phyloP scores from a whole-genome alignment of 2,888 invertebrate species.

The Corbicula japonica region DNA sequence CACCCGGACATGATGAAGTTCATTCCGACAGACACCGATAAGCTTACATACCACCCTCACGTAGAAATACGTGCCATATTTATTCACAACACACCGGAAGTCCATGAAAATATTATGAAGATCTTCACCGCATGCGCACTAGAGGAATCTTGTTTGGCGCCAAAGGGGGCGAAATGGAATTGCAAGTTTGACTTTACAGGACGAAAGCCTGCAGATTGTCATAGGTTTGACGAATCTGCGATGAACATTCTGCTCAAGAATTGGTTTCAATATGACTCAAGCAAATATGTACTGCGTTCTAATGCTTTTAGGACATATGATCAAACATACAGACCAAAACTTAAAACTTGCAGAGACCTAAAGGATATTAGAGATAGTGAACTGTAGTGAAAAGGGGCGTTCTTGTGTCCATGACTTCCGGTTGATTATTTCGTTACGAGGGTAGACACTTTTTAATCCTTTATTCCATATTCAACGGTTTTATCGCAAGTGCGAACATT shows the following conservation, averaged over 20 bases:
- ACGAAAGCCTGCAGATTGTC: constrained; percentile 80
- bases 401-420: too few relatives aligned
- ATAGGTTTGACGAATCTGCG: constrained; percentile 85
- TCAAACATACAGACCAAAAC: constrained; percentile 50
- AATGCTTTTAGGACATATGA: constrained; percentile 68
- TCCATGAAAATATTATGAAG: constrained; percentile 80
- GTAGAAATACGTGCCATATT: constrained; percentile 78
- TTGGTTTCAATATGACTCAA: constrained; percentile 80
- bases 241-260: constrained; percentile 86
- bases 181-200: constrained; percentile 76
- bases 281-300: constrained; percentile 67
- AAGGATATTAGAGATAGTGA: constrained; percentile 50
- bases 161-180: constrained; percentile 69
- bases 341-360: constrained; percentile 59
- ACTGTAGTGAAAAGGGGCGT: too few relatives aligned
- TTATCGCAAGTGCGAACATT: too few relatives aligned
- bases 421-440: too few relatives aligned
- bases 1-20: constrained; percentile 83
- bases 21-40: constrained; percentile 78
- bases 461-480: too few relatives aligned
- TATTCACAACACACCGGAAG: constrained; percentile 82
- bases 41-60: constrained; percentile 76
- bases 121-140: constrained; percentile 84
- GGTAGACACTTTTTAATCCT: background rate
- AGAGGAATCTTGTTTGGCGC: constrained; percentile 84